Conservation (phyloP, 2,888 invertebrate species). For the Melipona bicolor region DNA sequence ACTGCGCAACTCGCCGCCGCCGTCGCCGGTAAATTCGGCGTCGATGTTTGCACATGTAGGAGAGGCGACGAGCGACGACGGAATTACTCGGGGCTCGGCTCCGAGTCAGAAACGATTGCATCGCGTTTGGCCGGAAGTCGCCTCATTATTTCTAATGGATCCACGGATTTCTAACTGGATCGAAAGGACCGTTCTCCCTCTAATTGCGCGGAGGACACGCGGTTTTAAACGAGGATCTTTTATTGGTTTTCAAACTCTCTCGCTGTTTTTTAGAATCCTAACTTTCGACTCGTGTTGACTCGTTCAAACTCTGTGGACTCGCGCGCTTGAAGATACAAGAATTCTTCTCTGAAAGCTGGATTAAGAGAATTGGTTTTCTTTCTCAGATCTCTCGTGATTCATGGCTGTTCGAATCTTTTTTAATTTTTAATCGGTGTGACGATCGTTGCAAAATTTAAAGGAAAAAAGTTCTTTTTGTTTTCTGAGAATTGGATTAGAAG, state of each 20-base stretch:
- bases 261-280: neutral
- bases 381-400: no score
- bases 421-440: no score
- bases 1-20: conserved; percentile 66
- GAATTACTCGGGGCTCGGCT: conserved; percentile 52
- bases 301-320: no score
- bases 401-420: no score
- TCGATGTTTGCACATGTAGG: conserved; percentile 70
- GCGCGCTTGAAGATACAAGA: no score
- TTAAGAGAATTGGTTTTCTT: no score
- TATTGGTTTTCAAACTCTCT: neutral
- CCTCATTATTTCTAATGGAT: conserved; percentile 71
- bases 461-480: no score
- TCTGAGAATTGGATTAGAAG: no score
- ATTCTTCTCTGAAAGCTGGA: no score
- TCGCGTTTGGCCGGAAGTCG: conserved; percentile 54
- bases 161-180: conserved; percentile 44
- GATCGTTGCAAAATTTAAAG: no score
- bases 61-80: conserved; percentile 21
- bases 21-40: conserved; percentile 57
- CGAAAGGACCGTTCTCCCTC: conserved; percentile 8
- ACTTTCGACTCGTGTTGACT: neutral
- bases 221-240: conserved; percentile 1
- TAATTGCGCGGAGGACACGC: conserved; percentile 32
- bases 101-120: conserved; percentile 59